A percentile compares a stretch with the other conserved stretches of the same genome.
Conservation (phyloP, 2,113 vertebrate genomes). For the Sorex fumeus region DNA sequence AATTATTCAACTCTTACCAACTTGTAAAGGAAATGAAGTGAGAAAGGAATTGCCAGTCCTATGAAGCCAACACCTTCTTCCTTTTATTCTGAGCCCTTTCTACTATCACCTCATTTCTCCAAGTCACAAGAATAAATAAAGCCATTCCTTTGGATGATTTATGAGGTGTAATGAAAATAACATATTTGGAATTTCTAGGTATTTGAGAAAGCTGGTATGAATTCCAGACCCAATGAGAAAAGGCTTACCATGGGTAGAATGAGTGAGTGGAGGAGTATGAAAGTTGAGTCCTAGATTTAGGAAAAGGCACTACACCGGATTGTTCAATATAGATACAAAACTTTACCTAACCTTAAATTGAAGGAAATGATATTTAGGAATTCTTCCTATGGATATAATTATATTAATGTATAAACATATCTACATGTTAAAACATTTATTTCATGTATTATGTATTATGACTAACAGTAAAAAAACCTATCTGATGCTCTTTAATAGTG, state of each 20-base stretch:
- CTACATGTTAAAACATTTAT: slow-evolving; percentile 31
- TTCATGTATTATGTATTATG: not conserved
- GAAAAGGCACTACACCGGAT: slow-evolving; percentile 21
- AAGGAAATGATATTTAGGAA: slow-evolving; percentile 8
- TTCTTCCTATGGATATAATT: not conserved
- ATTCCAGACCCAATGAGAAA: slow-evolving; percentile 73
- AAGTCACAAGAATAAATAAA: slow-evolving; percentile 79
- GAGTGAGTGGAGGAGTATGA: not conserved
- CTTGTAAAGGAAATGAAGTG: slow-evolving; percentile 64
- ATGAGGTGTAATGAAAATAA: slow-evolving; percentile 76
- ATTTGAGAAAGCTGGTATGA: slow-evolving; percentile 49
- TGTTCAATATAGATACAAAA: not conserved
- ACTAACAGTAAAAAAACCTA: not conserved
- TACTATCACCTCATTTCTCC: slow-evolving; percentile 81
- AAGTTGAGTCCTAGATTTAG: slow-evolving; percentile 38
- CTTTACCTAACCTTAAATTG: not conserved
- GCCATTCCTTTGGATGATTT: slow-evolving; percentile 72
- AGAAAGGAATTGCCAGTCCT: slow-evolving; percentile 68
- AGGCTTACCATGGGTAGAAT: not conserved
- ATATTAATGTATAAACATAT: not conserved
- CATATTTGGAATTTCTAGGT: slow-evolving; percentile 75
- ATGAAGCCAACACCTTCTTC: slow-evolving; percentile 73
- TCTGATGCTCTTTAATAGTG: not conserved
- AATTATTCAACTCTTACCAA: slow-evolving; percentile 44
- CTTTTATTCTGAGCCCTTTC: slow-evolving; percentile 72